A percentile compares a stretch with the other conserved stretches of the same genome.
Conservation (phyloP, 92 coral and sea anemone genomes). For the Metridium senile region DNA sequence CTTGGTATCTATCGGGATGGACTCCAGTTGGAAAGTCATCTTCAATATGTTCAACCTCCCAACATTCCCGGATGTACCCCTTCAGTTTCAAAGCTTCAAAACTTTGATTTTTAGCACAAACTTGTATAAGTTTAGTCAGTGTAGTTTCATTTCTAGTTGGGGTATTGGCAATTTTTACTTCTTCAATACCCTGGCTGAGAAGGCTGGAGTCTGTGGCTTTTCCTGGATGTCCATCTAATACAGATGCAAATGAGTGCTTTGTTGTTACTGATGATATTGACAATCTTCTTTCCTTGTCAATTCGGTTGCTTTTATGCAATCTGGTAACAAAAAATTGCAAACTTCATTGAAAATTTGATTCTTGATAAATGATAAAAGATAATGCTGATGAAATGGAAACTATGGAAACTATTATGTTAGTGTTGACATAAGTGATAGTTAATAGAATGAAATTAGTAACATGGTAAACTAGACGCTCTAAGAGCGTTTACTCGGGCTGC, state of each 20-base stretch:
- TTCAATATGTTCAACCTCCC: constrained; percentile 78
- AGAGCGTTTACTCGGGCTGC: no score
- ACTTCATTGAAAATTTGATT: no score
- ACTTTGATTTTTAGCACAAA: constrained; percentile 48
- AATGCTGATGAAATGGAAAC: no score
- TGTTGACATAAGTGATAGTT: no score
- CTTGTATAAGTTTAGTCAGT: constrained; percentile 54
- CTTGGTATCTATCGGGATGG: constrained; percentile 83
- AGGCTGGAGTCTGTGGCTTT: constrained; percentile 48
- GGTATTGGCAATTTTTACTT: constrained; percentile 49
- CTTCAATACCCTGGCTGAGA: constrained; percentile 54
- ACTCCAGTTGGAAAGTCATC: constrained; percentile 86
- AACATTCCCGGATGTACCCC: constrained; percentile 79
- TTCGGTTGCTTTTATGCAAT: constrained; percentile 67
- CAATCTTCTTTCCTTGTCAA: constrained; percentile 51
- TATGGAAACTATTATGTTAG: no score
- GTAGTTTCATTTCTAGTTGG: constrained; percentile 40
- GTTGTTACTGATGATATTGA: constrained; percentile 70
- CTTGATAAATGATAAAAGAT: no score
- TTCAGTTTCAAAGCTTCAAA: constrained; percentile 82
- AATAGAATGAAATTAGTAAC: no score
- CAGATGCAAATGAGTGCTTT: constrained; percentile 77
- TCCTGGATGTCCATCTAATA: constrained; percentile 71
- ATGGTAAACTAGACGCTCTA: no score
- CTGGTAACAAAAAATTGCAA: constrained; percentile 12